phyloP scores from a whole-genome alignment of 37 sponge, comb jelly and placozoan genomes.

The Geodia barretti region DNA sequence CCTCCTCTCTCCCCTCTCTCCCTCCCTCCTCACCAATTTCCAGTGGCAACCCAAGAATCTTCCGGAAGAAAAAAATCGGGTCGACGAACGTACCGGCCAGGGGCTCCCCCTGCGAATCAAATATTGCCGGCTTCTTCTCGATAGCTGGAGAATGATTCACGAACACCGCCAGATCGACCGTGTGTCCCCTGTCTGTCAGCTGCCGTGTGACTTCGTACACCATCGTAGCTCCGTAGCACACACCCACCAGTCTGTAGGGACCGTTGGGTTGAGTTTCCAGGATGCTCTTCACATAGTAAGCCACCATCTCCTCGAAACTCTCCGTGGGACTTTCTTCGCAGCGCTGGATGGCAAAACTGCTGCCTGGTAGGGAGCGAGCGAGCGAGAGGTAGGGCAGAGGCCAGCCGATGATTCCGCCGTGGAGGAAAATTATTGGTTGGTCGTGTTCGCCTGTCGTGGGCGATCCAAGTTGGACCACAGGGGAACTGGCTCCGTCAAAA shows the following conservation, averaged over 20 bases:
- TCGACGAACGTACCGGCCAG: background rate
- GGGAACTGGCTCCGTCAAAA: background rate
- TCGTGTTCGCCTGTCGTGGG: background rate
- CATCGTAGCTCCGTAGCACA: constrained; percentile 34
- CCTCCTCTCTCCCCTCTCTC: background rate
- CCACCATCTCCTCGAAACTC: constrained; percentile 9
- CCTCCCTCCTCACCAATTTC: background rate
- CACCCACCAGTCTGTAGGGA: constrained; percentile 27
- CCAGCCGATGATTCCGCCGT: constrained; percentile 14
- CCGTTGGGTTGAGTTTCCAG: constrained; percentile 17
- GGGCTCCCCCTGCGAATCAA: background rate
- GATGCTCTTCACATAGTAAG: constrained; percentile 5
- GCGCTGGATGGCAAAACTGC: constrained; percentile 18
- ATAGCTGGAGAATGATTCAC: constrained; percentile 7
- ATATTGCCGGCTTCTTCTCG: background rate
- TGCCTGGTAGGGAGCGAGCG: background rate
- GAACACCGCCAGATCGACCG: constrained; percentile 11
- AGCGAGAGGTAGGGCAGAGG: constrained; percentile 1
- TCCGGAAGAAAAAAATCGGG: constrained; percentile 1
- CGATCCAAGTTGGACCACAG: background rate
- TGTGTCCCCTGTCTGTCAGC: constrained; percentile 14
- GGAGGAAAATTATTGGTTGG: constrained; percentile 4
- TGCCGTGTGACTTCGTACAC: constrained; percentile 24
- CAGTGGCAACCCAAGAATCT: background rate
- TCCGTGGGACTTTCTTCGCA: background rate